These are phyloP conservation scores for Scomberomorus guttatus DNA, from an alignment of 2,797 vertebrate genomes.

Conservation along the genomic window DNA sequence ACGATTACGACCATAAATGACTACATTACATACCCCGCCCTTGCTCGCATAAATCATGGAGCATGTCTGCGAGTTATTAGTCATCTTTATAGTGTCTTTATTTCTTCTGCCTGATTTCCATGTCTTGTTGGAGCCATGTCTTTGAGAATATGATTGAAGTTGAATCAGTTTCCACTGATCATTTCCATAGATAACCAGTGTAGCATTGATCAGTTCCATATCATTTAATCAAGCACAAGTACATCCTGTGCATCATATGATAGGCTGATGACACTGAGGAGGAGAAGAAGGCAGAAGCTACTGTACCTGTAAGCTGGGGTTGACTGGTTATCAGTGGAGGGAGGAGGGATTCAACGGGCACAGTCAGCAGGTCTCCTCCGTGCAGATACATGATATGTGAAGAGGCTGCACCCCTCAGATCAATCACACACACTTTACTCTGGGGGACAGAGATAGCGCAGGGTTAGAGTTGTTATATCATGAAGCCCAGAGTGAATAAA, in stretches of 20 bases:
- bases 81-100: constrained; percentile 18
- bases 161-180: background rate
- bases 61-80: constrained; percentile 9
- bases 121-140: background rate
- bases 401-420: constrained; percentile 88
- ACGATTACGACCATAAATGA: constrained; percentile 30
- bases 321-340: constrained; percentile 45
- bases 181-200: background rate
- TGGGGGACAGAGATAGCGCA: constrained; percentile 61
- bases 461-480: constrained; percentile 15
- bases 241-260: background rate
- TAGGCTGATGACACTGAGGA: background rate
- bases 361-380: constrained; percentile 87
- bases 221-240: background rate
- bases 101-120: background rate
- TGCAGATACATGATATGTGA: constrained; percentile 87
- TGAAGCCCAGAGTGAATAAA: background rate
- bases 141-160: background rate
- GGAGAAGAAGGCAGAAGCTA: constrained; percentile 4
- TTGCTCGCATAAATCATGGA: constrained; percentile 2
- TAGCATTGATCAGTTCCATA: background rate
- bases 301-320: constrained; percentile 77
- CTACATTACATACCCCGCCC: background rate
- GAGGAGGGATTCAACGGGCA: constrained; percentile 86
- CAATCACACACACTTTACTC: constrained; percentile 86